Base-by-base conservation (phyloP, 2,113 vertebrate species). In the Sinocyclocheilus anshuiensis region DNA sequence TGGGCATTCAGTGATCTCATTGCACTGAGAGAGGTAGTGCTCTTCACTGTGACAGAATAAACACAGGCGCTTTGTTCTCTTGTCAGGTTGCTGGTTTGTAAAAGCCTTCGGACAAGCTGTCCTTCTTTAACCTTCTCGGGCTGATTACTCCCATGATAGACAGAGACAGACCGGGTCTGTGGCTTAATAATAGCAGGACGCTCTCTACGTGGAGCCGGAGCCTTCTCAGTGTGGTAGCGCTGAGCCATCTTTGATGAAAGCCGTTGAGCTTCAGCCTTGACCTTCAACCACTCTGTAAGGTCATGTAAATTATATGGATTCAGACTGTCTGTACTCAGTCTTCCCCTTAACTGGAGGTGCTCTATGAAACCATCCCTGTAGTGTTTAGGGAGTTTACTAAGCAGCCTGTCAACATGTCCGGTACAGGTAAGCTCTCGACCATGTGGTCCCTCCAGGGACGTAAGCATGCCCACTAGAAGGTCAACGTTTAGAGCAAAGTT, bases 41-140 rank as follows among this genome's bases (percentile, higher is more conserved):
- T 72, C 69, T 20, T 72, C 26, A 8, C 69, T 72, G 13, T 72
- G 69, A 72, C 33, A 72, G 33, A 72, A 72, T 20, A 72, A 72
- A 39, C 69, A 67, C 24, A 36, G 16, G 29, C 69, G 16, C 33
- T 72, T 72, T 36, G 33, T 61, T 61, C 8, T n/a, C 22, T n/a
- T n/a, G 22, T 10, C 7, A n/a, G 9, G 3, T 10, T 61, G 69
- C 33, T 33, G 69, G 12, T 67, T 26, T 15, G 9, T 3, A 7
- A 0, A 18, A 26, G 12, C 15, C 69, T 72, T 33, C 13, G 13
- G 13, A 69, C 1, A 0, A 13, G 26, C 29, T 29, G 29, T 29
- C 1, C 65, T 13, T 24, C 12, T 69, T 16, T 69, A 5, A 69
- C 13, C n/a, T 6, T 16, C 6, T 33, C 2, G 10, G 24, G 36